A percentile compares a stretch with the other conserved stretches of the same genome.
phyloP scores from a whole-genome alignment of 2,113 vertebrate species.

The Microcebus tavaratra region DNA sequence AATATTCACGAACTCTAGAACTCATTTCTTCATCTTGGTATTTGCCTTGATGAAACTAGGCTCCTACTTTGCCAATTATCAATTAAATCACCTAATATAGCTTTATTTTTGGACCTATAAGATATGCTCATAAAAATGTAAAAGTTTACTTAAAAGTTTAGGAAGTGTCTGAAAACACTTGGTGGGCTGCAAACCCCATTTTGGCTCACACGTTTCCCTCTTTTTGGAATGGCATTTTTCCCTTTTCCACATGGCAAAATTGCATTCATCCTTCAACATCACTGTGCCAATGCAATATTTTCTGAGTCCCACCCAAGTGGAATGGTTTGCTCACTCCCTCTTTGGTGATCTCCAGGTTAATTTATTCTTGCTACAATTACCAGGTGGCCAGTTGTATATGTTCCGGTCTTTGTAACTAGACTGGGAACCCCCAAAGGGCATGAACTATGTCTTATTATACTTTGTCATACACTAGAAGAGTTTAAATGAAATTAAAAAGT shows the following conservation, averaged over 20 bases:
- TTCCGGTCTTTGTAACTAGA: neutral
- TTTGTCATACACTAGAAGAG: neutral
- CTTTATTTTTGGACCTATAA: neutral
- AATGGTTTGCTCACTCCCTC: neutral
- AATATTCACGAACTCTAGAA: neutral
- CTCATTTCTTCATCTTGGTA: neutral
- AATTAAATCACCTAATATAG: neutral
- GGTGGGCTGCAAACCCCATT: neutral
- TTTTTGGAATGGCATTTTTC: neutral
- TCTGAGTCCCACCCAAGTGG: neutral
- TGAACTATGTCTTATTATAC: neutral
- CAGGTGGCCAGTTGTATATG: neutral
- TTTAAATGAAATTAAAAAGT: neutral
- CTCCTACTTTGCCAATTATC: neutral
- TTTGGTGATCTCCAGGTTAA: neutral
- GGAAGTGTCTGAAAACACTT: neutral
- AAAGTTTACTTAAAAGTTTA: neutral
- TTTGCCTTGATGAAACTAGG: neutral
- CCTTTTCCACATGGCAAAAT: neutral
- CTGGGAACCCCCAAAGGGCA: neutral
- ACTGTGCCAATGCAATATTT: neutral
- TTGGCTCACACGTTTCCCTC: neutral
- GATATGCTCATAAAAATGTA: neutral
- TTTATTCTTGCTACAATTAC: neutral
- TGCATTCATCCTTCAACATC: neutral